These are phyloP conservation scores for Anguilla obscura DNA, from an alignment of 2,797 vertebrate species.

Conservation along the genomic window DNA sequence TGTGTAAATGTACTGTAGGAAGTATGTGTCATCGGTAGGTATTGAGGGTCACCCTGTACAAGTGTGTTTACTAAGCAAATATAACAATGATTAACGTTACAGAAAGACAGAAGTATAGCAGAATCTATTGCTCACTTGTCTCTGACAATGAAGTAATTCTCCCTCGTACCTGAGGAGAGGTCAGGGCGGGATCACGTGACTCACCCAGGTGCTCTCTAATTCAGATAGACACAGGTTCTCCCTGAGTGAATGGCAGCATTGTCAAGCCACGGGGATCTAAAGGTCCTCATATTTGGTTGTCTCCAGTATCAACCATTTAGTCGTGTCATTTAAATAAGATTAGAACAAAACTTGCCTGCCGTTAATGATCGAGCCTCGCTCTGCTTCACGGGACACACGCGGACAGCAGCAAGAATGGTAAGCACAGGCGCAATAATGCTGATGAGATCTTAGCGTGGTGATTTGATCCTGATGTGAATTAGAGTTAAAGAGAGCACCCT, in stretches of 20 bases:
- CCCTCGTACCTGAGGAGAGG: not conserved
- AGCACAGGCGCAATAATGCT: conserved; percentile 70
- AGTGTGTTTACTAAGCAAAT: not conserved
- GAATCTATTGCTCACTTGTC: not conserved
- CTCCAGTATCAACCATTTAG: conserved; percentile 48
- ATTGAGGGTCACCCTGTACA: not conserved
- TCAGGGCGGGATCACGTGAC: not conserved
- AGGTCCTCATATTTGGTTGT: conserved; percentile 21
- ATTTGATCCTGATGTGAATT: conserved; percentile 78
- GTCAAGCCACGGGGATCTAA: conserved; percentile 12
- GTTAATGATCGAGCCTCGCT: conserved; percentile 58
- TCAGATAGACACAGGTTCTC: not conserved
- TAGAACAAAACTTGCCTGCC: conserved; percentile 51
- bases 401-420: conserved; percentile 63
- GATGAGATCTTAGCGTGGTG: conserved; percentile 78
- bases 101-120: not conserved
- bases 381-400: conserved; percentile 55
- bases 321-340: conserved; percentile 48
- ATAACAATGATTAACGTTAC: not conserved
- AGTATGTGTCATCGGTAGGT: not conserved
- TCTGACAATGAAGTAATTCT: not conserved
- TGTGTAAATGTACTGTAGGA: not conserved
- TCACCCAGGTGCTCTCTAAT: not conserved
- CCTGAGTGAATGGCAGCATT: not conserved
- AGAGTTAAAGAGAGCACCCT: conserved; percentile 76